Conservation (phyloP, 2,797 vertebrate species). For the Sparus aurata region DNA sequence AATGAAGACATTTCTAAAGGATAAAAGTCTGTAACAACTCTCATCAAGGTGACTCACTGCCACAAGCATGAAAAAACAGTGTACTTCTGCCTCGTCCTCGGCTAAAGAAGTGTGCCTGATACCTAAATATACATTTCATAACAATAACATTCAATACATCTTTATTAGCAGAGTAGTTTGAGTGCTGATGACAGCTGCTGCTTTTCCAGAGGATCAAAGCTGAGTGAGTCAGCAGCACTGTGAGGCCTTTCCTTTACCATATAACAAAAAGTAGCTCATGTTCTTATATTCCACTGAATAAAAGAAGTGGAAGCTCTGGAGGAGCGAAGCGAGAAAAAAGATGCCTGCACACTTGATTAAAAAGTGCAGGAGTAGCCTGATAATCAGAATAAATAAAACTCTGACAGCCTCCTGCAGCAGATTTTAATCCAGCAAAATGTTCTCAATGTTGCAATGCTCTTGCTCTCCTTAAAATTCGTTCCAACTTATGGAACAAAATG, state of each 20-base stretch:
- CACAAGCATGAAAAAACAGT: background rate
- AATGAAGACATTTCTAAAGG: too few species aligned
- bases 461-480: background rate
- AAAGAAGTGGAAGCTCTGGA: constrained; percentile 40
- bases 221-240: constrained; percentile 50
- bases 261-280: constrained; percentile 28
- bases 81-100: too few species aligned
- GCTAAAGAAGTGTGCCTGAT: background rate
- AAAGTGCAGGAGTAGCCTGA: constrained; percentile 6
- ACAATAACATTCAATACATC: background rate
- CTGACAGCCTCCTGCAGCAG: background rate
- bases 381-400: background rate
- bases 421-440: background rate
- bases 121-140: constrained; percentile 4
- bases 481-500: background rate
- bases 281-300: constrained; percentile 37
- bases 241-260: constrained; percentile 14
- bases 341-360: constrained; percentile 9
- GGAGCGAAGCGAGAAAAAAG: constrained; percentile 29
- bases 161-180: constrained; percentile 27
- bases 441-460: background rate
- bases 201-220: constrained; percentile 33
- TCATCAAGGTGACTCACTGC: background rate
- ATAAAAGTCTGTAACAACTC: too few species aligned
- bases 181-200: constrained; percentile 21